A percentile compares a stretch with the other conserved stretches of the same genome.
These are phyloP conservation scores for Caenorhabditis inopinata DNA, from an alignment of 1,140 invertebrate species.

Conservation along the genomic window DNA sequence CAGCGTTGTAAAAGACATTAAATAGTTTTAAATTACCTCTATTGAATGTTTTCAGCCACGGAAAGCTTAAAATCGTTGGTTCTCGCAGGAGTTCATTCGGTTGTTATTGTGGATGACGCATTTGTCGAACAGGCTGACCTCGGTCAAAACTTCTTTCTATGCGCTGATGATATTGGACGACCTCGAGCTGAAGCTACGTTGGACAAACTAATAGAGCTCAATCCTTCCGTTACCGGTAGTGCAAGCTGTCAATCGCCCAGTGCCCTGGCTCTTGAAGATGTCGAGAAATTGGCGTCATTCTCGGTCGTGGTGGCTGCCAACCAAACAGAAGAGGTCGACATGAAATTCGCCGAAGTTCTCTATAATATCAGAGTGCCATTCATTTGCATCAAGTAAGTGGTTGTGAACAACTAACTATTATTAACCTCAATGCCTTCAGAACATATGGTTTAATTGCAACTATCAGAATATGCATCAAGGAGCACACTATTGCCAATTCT, in stretches of 20 bases:
- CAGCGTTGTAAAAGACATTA: too few species aligned
- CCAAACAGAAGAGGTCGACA: conserved; percentile 2
- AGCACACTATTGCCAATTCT: conserved; percentile 74
- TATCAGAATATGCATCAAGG: conserved; percentile 82
- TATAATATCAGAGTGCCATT: conserved; percentile 41
- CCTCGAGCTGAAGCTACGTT: conserved; percentile 39
- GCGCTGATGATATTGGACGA: conserved; percentile 36
- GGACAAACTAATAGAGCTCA: conserved; percentile 45
- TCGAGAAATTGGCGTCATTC: conserved; percentile 22
- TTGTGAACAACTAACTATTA: not conserved
- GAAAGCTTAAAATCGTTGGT: conserved; percentile 92
- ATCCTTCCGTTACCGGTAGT: conserved; percentile 39
- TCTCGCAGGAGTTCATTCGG: conserved; percentile 89
- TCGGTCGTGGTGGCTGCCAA: conserved; percentile 49
- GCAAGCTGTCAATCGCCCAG: not conserved
- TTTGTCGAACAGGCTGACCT: conserved; percentile 37
- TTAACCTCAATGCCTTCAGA: conserved; percentile 25
- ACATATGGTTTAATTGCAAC: conserved; percentile 85
- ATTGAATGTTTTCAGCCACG: conserved; percentile 26
- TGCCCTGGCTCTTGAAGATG: not conserved
- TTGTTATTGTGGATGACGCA: conserved; percentile 82
- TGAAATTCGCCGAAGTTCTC: conserved; percentile 35
- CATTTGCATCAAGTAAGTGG: conserved; percentile 39
- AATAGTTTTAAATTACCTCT: not conserved
- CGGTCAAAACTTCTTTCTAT: conserved; percentile 50